phyloP scores from a whole-genome alignment of 2,113 vertebrate species.

The Actenoides hombroni region DNA sequence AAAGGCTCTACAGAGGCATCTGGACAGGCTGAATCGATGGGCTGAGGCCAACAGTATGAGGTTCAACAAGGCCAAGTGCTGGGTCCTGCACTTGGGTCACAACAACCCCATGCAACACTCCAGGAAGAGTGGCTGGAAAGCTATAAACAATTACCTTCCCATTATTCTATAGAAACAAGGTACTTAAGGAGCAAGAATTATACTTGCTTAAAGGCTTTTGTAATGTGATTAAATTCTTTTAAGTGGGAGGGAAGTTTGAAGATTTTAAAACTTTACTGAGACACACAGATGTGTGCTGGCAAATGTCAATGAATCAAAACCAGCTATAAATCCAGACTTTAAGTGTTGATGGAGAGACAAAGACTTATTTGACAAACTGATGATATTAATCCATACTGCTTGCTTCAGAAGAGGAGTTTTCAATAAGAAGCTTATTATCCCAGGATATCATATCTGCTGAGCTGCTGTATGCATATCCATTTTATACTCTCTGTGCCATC shows the following conservation, averaged over 20 bases:
- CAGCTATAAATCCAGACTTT: not conserved
- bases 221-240: not conserved
- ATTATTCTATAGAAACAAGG: not conserved
- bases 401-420: not conserved
- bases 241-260: not conserved
- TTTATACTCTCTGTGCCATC: not conserved
- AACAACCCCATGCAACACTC: no score
- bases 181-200: not conserved
- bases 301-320: not conserved
- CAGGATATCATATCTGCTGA: not conserved
- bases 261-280: not conserved
- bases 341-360: not conserved
- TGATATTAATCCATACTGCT: not conserved
- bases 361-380: not conserved
- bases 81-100: no score
- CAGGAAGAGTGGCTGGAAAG: no score
- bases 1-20: no score
- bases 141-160: not conserved
- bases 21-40: no score
- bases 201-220: not conserved
- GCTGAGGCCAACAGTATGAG: no score
- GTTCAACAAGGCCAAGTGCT: no score
- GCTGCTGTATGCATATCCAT: not conserved
- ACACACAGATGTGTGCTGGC: not conserved
- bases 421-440: not conserved